Evolutionary conservation across 2,113 vertebrate genomes (phyloP), one percentile per base, ranked within the genome.

Genomic region (Pelecanoides urinatrix): DNA sequence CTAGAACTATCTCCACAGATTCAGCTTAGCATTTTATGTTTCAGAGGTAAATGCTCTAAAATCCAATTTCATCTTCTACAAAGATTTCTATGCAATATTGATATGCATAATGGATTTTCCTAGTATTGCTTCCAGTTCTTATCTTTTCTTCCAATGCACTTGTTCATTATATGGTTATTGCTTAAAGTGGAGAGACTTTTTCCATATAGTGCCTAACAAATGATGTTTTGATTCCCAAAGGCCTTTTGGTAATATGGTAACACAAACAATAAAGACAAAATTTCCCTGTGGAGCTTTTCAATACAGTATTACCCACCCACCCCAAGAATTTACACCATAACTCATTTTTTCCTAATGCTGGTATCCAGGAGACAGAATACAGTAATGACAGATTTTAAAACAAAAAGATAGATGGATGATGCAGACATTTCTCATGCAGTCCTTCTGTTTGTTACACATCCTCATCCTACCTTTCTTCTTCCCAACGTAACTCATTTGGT

Each of bases 21-120:
- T 84, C 56, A 89, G 47, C 23, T 71, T 44, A 66, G 40, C 22
- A 50, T 73, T 83, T 90, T 66, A n/a, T 62, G 42, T 80, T 94
- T 88, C 65, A 70, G 27, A 88, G 49, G 26, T n/a, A 95, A 95
- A 91, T 71, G 77, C 14, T 67, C 72, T 17, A 63, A 95, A 96
- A 94, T 86, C 55, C 55, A 89, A 42, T 88, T 90, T 73, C 3
- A 3, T 36, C 61, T 81, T 67, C 50, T 71, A 73, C 30, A 9
- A 91, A 71, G 49, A n/a, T 77, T 78, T 67, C 89, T 67, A 38
- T 44, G 70, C 61, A 92, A 61, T 71, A 78, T 58, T 90, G 73
- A 89, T 70, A 91, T 47, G 30, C 38, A 49, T 63, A 78, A 75
- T 42, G 62, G 29, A 63, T 92, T 95, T 92, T 77, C 44, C 27